These are phyloP conservation scores for Tenthredo scrophulariae DNA, from an alignment of 2,888 invertebrate genomes.

Conservation along the genomic window DNA sequence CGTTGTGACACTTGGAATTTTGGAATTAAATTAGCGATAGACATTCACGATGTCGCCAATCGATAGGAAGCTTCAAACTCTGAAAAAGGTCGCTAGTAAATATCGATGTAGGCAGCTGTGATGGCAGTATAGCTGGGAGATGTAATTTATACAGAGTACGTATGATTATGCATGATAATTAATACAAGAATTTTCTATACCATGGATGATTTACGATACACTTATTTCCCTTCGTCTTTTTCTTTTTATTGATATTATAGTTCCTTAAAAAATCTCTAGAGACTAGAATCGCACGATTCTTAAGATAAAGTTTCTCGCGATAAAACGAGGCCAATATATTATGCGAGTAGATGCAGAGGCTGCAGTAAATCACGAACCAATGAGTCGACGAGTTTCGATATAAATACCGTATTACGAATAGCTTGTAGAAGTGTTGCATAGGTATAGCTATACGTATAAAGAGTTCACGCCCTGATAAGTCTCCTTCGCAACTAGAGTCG, in stretches of 20 bases:
- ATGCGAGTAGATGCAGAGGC: background rate
- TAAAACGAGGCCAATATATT: background rate
- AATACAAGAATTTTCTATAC: background rate
- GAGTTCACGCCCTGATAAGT: slow-evolving; percentile 36
- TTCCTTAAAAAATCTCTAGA: background rate
- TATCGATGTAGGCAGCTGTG: background rate
- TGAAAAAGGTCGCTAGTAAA: background rate
- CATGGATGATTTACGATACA: background rate
- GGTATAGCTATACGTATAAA: background rate
- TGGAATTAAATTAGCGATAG: background rate
- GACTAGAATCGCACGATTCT: background rate
- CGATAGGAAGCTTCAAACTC: background rate
- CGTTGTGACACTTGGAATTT: background rate
- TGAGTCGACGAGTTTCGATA: background rate
- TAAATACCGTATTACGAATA: background rate
- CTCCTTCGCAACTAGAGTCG: background rate
- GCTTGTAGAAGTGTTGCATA: background rate
- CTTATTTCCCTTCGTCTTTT: background rate
- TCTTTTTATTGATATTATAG: background rate
- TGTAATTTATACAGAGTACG: background rate
- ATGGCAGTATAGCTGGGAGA: background rate
- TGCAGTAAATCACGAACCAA: background rate
- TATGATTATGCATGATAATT: background rate
- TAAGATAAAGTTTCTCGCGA: background rate
- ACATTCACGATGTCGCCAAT: background rate